Percentiles rank a stretch among this genome's conserved stretches.
Evolutionary conservation across 2,113 vertebrate species (phyloP).

Genomic region (Daboia siamensis): DNA sequence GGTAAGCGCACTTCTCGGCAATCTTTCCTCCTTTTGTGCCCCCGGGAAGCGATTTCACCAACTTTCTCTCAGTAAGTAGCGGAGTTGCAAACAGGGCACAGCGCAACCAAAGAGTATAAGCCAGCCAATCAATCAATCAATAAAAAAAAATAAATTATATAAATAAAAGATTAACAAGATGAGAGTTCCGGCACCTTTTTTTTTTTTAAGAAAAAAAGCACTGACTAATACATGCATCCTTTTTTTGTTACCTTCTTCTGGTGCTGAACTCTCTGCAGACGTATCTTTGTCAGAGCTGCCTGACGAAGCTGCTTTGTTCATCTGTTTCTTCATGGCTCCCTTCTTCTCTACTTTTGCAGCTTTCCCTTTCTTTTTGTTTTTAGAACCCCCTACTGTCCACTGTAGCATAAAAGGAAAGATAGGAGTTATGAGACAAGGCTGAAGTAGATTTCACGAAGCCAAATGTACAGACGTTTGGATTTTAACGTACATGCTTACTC

Average conservation of each 20-base stretch:
- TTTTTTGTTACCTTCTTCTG: constrained; percentile 85
- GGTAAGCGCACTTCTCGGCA: too few species aligned
- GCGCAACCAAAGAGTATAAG: too few species aligned
- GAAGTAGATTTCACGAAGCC: background rate
- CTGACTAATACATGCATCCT: too few species aligned
- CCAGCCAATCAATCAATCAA: too few species aligned
- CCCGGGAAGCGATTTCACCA: too few species aligned
- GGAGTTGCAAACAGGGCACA: too few species aligned
- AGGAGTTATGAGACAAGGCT: background rate
- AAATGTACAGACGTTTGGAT: background rate
- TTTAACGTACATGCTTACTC: background rate
- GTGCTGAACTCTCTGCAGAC: constrained; percentile 93
- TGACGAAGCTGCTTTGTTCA: constrained; percentile 89
- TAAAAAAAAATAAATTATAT: too few species aligned
- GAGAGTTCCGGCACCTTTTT: too few species aligned
- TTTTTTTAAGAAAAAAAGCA: too few species aligned
- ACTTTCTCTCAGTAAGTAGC: too few species aligned
- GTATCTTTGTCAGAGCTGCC: constrained; percentile 95
- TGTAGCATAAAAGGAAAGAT: constrained; percentile 58
- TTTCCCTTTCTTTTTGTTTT: constrained; percentile 96
- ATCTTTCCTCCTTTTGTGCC: too few species aligned
- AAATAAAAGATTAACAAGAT: too few species aligned
- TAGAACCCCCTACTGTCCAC: constrained; percentile 97
- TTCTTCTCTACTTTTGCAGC: constrained; percentile 91
- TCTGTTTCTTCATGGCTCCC: constrained; percentile 84